phyloP scores from a whole-genome alignment of 1,140 invertebrate species.

The Cyclina sinensis region DNA sequence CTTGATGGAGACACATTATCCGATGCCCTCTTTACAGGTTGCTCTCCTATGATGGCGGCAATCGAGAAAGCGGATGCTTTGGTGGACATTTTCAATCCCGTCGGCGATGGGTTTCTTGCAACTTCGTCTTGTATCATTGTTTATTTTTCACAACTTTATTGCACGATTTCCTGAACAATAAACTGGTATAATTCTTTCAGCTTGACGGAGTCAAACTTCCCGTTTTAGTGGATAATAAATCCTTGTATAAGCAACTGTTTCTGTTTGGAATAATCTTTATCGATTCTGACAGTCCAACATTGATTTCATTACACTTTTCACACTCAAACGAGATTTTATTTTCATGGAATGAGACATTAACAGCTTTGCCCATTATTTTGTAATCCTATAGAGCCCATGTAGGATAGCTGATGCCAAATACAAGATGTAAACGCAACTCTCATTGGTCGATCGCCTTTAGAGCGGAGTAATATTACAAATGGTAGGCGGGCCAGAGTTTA shows the following conservation, averaged over 20 bases:
- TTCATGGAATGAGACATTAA: constrained; percentile 68
- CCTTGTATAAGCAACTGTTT: background rate
- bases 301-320: constrained; percentile 68
- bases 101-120: background rate
- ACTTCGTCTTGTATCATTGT: constrained; percentile 47
- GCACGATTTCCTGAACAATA: background rate
- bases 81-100: constrained; percentile 54
- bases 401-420: background rate
- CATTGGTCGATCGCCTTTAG: constrained; percentile 24
- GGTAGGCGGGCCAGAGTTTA: constrained; percentile 32
- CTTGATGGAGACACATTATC: constrained; percentile 64
- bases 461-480: constrained; percentile 47
- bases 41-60: constrained; percentile 61
- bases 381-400: constrained; percentile 30
- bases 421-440: constrained; percentile 45
- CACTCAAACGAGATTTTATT: constrained; percentile 64
- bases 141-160: background rate
- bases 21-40: constrained; percentile 19
- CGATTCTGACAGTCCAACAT: constrained; percentile 54
- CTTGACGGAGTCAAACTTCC: background rate
- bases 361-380: constrained; percentile 60
- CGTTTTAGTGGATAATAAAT: background rate
- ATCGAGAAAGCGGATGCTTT: constrained; percentile 65
- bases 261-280: constrained; percentile 21
- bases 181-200: background rate